Base-by-base conservation (phyloP, 2,113 vertebrate species). In the Petrocephalus zakoni region DNA sequence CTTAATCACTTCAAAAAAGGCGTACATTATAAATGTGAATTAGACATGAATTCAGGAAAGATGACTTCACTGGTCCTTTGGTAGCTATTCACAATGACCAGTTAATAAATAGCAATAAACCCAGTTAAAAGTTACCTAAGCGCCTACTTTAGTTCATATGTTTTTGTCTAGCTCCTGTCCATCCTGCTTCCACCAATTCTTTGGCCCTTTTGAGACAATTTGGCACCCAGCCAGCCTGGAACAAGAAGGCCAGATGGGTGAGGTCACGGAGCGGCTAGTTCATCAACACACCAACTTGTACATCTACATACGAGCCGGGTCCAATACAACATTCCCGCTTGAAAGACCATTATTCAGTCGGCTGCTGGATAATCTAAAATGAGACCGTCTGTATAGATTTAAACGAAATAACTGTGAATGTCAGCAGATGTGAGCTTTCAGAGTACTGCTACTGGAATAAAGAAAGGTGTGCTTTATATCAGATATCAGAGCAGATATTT, bases 401-500 rank as follows among this genome's bases (percentile, higher is more conserved):
- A 82, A 81, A 19, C 10, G 25, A n/a, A 84, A n/a, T 84, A n/a
- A 51, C 25, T 51, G 46, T 78, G 51, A 81, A 88, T 78, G 17
- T 34, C 72, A 42, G 72, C 34, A 37, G 49, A 53, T 56, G 8
- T 52, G 42, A 37, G 10, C 49, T 34, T 52, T 88, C 87, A 53
- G n/a, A 88, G 37, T 29, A 29, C 68, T 29, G 49, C 6, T 51
- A 13, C 42, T 7, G 17, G 19, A 47, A 53, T 42, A 37, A 42
- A 61, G 42, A 61, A 88, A 72, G 4, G 7, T 29, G 25, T 52
- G 47, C 75, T 86, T 78, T 52, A 88, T 13, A 34, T 29, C 15
- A 21, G 58, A 47, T 51, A 88, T 56, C 56, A 92, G 25, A 52
- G 93, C 93, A 92, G 91, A 94, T 93, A 94, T 94, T 92, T 92